A percentile compares a stretch with the other conserved stretches of the same genome.
phyloP scores from a whole-genome alignment of 2,888 invertebrate species.

The Noctuana brunneofusca region DNA sequence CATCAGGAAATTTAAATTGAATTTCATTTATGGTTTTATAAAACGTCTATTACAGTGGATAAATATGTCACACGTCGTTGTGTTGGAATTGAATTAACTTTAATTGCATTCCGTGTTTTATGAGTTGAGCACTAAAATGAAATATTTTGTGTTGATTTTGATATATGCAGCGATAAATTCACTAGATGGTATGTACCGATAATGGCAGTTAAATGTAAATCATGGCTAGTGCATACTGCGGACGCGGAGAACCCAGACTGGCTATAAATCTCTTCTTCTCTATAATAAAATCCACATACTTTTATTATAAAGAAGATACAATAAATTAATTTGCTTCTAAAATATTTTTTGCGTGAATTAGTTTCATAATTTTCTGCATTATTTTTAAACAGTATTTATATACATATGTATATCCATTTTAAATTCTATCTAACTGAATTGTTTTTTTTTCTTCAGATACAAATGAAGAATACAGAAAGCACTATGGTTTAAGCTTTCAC shows the following conservation, averaged over 20 bases:
- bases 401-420: neutral
- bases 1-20: slow-evolving; percentile 30
- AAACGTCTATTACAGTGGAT: slow-evolving; percentile 32
- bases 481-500: slow-evolving; percentile 62
- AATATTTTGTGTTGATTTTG: slow-evolving; percentile 43
- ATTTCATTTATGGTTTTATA: slow-evolving; percentile 31
- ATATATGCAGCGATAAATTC: slow-evolving; percentile 42
- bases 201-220: slow-evolving; percentile 28
- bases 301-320: neutral
- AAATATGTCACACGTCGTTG: slow-evolving; percentile 34
- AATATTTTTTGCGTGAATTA: neutral
- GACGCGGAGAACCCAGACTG: slow-evolving; percentile 17
- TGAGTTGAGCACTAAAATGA: slow-evolving; percentile 41
- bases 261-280: slow-evolving; percentile 14
- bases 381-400: neutral
- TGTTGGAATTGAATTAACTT: slow-evolving; percentile 33
- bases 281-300: neutral
- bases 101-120: slow-evolving; percentile 38
- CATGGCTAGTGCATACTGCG: slow-evolving; percentile 23
- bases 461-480: slow-evolving; percentile 51
- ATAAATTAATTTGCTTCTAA: neutral
- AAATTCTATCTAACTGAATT: neutral
- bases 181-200: slow-evolving; percentile 42
- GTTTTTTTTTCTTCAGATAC: slow-evolving; percentile 43
- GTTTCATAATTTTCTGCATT: neutral